phyloP scores from a whole-genome alignment of 2,113 vertebrate species.

The Dipodomys merriami region DNA sequence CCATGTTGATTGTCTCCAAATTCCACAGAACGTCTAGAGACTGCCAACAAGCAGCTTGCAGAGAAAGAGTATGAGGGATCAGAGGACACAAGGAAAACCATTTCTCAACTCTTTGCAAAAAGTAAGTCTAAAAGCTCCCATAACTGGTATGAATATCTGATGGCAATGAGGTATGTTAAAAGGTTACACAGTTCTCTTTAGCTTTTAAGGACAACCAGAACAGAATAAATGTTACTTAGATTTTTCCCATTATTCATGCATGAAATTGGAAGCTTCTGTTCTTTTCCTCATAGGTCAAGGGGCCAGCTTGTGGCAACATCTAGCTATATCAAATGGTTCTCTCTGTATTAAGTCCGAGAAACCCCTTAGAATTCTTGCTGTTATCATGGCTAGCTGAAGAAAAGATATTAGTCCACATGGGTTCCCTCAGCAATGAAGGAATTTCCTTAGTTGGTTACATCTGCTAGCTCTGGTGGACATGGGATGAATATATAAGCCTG shows the following conservation, averaged over 20 bases:
- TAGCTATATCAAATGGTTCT: constrained; percentile 13
- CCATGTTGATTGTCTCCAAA: constrained; percentile 56
- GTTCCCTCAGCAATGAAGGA: neutral
- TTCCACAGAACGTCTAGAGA: constrained; percentile 95
- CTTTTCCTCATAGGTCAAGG: neutral
- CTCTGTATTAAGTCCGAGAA: constrained; percentile 52
- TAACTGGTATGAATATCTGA: neutral
- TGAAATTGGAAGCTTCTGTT: constrained; percentile 46
- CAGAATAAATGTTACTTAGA: neutral
- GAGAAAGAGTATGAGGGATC: constrained; percentile 96
- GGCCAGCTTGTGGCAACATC: neutral
- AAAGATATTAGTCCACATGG: neutral
- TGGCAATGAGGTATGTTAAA: neutral
- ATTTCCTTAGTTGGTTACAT: constrained; percentile 9
- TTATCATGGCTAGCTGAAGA: constrained; percentile 8
- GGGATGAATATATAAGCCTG: neutral
- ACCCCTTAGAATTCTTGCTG: neutral
- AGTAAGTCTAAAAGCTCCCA: constrained; percentile 88
- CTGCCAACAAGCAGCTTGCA: constrained; percentile 97
- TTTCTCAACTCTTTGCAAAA: constrained; percentile 96
- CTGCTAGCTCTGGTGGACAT: constrained; percentile 27
- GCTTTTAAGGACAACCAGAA: constrained; percentile 7
- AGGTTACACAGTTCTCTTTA: constrained; percentile 15
- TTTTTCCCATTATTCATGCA: constrained; percentile 12
- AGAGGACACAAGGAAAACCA: constrained; percentile 97